phyloP scores from a whole-genome alignment of 2,888 invertebrate genomes.

The Trachelus troglodyta region DNA sequence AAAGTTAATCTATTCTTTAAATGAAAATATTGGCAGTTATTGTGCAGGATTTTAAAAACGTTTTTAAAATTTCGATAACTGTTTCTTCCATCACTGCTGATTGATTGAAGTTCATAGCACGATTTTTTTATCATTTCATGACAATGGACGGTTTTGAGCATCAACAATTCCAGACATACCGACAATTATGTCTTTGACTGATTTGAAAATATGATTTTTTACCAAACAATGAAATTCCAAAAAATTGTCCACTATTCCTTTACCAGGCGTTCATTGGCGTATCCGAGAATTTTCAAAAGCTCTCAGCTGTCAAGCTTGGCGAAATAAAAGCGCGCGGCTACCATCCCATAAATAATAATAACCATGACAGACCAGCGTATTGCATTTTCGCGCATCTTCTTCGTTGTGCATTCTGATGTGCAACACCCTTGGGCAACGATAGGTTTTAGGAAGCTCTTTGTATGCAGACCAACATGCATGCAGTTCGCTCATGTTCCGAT shows the following conservation, averaged over 20 bases:
- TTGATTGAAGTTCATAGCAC: no score
- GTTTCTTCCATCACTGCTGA: no score
- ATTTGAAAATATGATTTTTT: no score
- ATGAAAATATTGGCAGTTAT: not conserved
- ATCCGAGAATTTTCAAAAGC: not conserved
- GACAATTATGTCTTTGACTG: no score
- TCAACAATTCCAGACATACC: no score
- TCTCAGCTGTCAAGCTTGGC: not conserved
- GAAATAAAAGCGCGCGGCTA: not conserved
- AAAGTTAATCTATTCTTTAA: not conserved
- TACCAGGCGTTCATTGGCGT: not conserved
- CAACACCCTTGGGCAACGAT: not conserved
- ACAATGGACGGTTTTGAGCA: no score
- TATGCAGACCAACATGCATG: conserved; percentile 52
- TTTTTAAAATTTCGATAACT: no score
- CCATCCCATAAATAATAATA: not conserved
- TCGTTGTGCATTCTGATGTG: conserved; percentile 12
- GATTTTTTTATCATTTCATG: no score
- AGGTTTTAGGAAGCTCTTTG: conserved; percentile 49
- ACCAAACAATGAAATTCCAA: no score
- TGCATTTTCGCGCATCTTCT: conserved; percentile 2
- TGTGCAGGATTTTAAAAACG: not conserved
- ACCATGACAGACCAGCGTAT: not conserved
- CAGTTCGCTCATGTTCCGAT: conserved; percentile 23
- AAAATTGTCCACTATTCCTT: not conserved